phyloP scores from a whole-genome alignment of 2,113 vertebrate species.

The Macrotis lagotis region DNA sequence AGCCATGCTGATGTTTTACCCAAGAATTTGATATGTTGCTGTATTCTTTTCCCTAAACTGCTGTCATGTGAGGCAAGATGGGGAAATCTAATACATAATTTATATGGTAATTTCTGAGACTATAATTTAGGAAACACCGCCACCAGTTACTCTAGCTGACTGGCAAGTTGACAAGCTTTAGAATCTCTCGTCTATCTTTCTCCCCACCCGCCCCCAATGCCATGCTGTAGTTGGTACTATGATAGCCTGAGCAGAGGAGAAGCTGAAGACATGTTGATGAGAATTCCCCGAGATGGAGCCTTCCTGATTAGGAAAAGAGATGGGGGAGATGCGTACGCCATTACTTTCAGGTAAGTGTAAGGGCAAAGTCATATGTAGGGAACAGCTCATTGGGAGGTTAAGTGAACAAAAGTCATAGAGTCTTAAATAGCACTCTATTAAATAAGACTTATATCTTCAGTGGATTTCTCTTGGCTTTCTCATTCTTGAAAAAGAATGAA shows the following conservation, averaged over 20 bases:
- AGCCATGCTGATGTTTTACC: neutral
- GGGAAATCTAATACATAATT: slow-evolving; percentile 1
- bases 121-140: rapidly evolving
- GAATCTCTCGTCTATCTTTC: neutral
- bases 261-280: slow-evolving; percentile 95
- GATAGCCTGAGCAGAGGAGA: slow-evolving; percentile 94
- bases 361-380: neutral
- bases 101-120: slow-evolving; percentile 9
- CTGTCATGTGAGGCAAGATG: neutral
- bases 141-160: neutral
- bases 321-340: slow-evolving; percentile 91
- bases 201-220: neutral
- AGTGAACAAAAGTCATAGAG: neutral
- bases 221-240: slow-evolving; percentile 93
- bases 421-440: neutral
- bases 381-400: neutral
- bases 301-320: slow-evolving; percentile 96
- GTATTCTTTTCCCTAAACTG: slow-evolving; percentile 37
- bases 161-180: slow-evolving; percentile 1
- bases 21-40: slow-evolving; percentile 1
- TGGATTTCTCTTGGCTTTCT: neutral
- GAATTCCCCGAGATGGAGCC: slow-evolving; percentile 96
- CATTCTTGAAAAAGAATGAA: neutral
- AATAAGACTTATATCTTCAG: neutral
- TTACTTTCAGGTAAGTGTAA: slow-evolving; percentile 93